These are phyloP conservation scores for Halocynthia aurantium DNA, from an alignment of 23 tunicate species.

Conservation along the genomic window DNA sequence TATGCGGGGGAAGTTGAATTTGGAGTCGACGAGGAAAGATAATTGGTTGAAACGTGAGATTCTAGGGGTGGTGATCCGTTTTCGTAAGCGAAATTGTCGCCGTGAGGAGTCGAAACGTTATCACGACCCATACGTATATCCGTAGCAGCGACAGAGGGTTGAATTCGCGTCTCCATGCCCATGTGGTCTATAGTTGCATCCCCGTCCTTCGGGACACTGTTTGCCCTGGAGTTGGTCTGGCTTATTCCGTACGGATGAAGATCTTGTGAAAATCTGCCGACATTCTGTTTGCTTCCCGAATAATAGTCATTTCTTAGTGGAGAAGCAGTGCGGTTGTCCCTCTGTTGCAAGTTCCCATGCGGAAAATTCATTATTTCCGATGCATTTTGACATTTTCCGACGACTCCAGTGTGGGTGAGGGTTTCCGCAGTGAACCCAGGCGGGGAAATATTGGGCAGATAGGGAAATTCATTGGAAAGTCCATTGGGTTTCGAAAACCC, in stretches of 20 bases:
- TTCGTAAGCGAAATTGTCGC: constrained; percentile 1
- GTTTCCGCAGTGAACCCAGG: not conserved
- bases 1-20: constrained; percentile 11
- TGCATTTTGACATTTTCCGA: not conserved
- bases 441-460: not conserved
- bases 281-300: not conserved
- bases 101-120: not conserved
- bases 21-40: constrained; percentile 7
- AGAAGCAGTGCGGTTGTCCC: not conserved
- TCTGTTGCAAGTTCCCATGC: not conserved
- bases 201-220: not conserved
- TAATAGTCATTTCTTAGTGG: constrained; percentile 1
- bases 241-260: no score
- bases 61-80: not conserved
- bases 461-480: not conserved
- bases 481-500: constrained; percentile 25
- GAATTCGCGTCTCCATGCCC: no score
- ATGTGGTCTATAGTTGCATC: not conserved
- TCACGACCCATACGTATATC: not conserved
- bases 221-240: not conserved
- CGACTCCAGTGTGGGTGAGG: not conserved
- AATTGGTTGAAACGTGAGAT: not conserved
- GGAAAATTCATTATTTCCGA: no score
- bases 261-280: no score
- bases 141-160: no score